Base-by-base conservation (phyloP, 2,888 invertebrate genomes). In the Lumbricus terrestris region DNA sequence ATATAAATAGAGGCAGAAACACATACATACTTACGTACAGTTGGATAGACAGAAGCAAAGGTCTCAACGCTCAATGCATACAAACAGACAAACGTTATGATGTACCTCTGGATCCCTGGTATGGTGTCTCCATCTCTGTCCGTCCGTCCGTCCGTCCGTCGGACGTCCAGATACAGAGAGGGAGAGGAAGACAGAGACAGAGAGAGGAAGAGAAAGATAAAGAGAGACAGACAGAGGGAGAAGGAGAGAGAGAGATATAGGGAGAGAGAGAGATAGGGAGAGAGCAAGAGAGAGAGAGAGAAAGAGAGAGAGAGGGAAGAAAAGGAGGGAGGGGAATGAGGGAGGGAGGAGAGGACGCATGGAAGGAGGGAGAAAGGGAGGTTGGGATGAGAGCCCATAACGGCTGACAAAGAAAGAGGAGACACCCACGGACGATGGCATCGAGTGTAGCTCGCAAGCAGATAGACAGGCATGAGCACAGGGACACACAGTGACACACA, bases 251-350 rank as follows among this genome's bases (percentile, higher is more conserved):
- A 82, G 29, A 33, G 88, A 88, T 5, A 88, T 5, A 88, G n/a
- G 23, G 88, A 88, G 88, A 35, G 33, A 88, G 88, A 35, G 34
- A 37, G 15, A 34, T 37, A 88, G 13, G 34, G 89, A 89, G 6
- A 35, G 54, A 20, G 89, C 69, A 6, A 89, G 42, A 34, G 54
- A 89, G 29, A 89, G 89, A 89, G 42, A 89, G 47, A 47, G 42
- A 89, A 29, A 23, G 47, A 89, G 42, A 89, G 69, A 33, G 11
- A 54, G 89, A 89, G 89, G 47, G 11, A 54, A 47, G 54, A 47
- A 54, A 54, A 23, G 54, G 89, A 13, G 54, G 47, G 54, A 54
- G 54, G 54, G 54, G 8, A 23, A n/a, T n/a, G n/a, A n/a, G n/a
- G 54, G 54, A 54, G 54, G 35, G n/a, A 88, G 33, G 34, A 8